Percentiles rank a stretch among this genome's conserved stretches.
Evolutionary conservation across 2,888 invertebrate genomes (phyloP).

Genomic region (Cryptocephalus moraei): DNA sequence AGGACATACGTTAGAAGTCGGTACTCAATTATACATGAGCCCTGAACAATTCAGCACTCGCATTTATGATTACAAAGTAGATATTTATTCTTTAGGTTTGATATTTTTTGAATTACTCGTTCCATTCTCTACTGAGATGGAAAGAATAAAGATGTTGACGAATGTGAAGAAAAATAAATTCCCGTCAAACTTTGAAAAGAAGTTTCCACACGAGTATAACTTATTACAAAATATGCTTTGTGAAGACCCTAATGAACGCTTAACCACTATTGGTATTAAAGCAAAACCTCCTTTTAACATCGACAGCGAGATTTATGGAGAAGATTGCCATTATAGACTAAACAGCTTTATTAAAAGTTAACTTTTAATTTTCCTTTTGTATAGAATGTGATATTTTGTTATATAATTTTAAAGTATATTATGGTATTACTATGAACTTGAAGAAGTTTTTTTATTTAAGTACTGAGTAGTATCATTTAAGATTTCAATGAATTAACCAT

Average conservation of each 20-base stretch:
- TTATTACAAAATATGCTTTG: slow-evolving; percentile 72
- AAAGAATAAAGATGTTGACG: slow-evolving; percentile 61
- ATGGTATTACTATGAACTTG: background rate
- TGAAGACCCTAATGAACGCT: slow-evolving; percentile 57
- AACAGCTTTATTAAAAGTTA: slow-evolving; percentile 14
- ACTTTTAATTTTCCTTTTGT: slow-evolving; percentile 1
- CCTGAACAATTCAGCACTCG: slow-evolving; percentile 79
- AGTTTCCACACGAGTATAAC: slow-evolving; percentile 60
- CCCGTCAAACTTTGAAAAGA: slow-evolving; percentile 54
- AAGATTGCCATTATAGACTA: slow-evolving; percentile 15
- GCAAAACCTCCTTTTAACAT: slow-evolving; percentile 48
- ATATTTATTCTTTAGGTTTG: slow-evolving; percentile 89
- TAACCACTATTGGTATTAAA: slow-evolving; percentile 63
- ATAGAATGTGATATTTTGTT: background rate
- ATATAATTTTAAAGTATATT: background rate
- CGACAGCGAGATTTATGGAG: slow-evolving; percentile 16
- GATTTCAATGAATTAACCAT: no score
- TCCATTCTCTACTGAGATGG: slow-evolving; percentile 86
- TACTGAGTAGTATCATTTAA: no score
- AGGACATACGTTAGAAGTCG: slow-evolving; percentile 56
- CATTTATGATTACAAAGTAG: slow-evolving; percentile 82
- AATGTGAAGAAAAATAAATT: slow-evolving; percentile 56
- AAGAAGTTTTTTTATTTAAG: no score
- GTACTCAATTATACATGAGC: slow-evolving; percentile 96
- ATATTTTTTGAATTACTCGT: slow-evolving; percentile 88